phyloP scores from a whole-genome alignment of 2,888 invertebrate genomes.

The Chloroclystis v-ata region DNA sequence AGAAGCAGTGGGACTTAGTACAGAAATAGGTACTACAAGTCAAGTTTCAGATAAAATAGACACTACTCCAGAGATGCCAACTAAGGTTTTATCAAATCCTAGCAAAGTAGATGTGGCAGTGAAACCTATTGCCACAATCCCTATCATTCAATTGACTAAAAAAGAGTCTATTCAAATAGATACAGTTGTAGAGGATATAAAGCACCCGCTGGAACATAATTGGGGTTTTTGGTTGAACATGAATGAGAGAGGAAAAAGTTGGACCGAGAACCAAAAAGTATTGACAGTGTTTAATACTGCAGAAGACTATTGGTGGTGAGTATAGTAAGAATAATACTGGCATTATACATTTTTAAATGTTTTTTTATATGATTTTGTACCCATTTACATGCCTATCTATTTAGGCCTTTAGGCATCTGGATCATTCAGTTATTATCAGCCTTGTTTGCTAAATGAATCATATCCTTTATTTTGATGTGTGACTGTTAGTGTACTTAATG shows the following conservation, averaged over 20 bases:
- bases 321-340: not conserved
- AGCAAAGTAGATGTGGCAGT: not conserved
- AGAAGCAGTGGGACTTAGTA: not conserved
- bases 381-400: too few relatives aligned
- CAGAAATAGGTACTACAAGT: not conserved
- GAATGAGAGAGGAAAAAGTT: constrained; percentile 86
- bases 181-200: constrained; percentile 46
- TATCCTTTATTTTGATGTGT: too few relatives aligned
- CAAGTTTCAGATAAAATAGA: not conserved
- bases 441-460: too few relatives aligned
- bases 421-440: too few relatives aligned
- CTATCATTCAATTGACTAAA: too few relatives aligned
- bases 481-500: too few relatives aligned
- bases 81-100: not conserved
- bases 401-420: too few relatives aligned
- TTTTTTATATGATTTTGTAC: too few relatives aligned
- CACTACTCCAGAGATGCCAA: not conserved
- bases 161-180: not conserved
- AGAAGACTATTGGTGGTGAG: constrained; percentile 98
- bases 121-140: not conserved
- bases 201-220: constrained; percentile 92
- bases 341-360: too few relatives aligned
- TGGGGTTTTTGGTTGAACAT: constrained; percentile 98
- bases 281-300: constrained; percentile 94
- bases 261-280: constrained; percentile 93